Evolutionary conservation across 1,140 invertebrate species (phyloP).

Genomic region (Vanessa atalanta): DNA sequence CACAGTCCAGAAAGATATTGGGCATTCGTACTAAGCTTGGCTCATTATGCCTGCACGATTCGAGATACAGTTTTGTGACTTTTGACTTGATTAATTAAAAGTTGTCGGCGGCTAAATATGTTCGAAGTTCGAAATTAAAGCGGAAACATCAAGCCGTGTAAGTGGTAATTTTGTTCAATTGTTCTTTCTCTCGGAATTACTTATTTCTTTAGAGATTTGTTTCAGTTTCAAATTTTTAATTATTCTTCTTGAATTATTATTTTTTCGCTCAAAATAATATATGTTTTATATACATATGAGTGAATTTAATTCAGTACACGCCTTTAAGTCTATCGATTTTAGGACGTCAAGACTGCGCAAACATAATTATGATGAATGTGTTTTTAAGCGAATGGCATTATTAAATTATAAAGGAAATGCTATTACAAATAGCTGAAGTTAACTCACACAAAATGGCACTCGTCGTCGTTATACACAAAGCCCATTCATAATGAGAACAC

Average conservation of each 20-base stretch:
- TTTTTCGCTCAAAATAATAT: not conserved
- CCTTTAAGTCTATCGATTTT: not conserved
- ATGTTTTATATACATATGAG: not conserved
- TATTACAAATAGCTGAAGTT: conserved; percentile 20
- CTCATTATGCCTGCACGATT: conserved; percentile 38
- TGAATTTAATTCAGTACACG: not conserved
- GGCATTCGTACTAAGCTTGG: conserved; percentile 38
- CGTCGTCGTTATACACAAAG: conserved; percentile 27
- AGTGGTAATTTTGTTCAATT: conserved; percentile 25
- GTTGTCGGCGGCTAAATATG: conserved; percentile 34
- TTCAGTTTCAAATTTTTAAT: conserved; percentile 7
- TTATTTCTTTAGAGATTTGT: conserved; percentile 5
- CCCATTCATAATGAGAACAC: conserved; percentile 41
- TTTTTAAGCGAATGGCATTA: not conserved
- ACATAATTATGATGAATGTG: not conserved
- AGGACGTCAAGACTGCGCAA: not conserved
- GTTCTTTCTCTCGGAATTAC: not conserved
- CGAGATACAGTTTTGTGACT: conserved; percentile 38
- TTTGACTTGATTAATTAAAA: conserved; percentile 51
- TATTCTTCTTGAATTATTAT: not conserved
- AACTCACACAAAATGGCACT: conserved; percentile 19
- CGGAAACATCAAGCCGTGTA: conserved; percentile 17
- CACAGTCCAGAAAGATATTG: conserved; percentile 44
- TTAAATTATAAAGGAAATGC: conserved; percentile 2
- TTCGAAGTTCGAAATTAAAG: conserved; percentile 23